Evolutionary conservation across 1,140 invertebrate species (phyloP).

Genomic region (Polypedilum vanderplanki): DNA sequence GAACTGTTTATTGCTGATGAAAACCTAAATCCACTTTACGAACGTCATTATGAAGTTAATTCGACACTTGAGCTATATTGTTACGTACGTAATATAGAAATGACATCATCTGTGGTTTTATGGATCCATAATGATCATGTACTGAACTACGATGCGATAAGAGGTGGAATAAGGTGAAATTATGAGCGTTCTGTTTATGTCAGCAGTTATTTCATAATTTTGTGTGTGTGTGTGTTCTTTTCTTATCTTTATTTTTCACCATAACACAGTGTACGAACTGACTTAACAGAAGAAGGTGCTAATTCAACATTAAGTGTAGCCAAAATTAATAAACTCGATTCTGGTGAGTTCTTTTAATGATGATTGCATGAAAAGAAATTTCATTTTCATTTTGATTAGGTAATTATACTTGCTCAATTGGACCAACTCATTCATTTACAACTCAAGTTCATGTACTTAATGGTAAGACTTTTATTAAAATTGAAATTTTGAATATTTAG

Average conservation of each 20-base stretch:
- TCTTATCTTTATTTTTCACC: neutral
- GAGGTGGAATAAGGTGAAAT: conserved; percentile 58
- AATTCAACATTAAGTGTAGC: conserved; percentile 31
- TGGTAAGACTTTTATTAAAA: conserved; percentile 30
- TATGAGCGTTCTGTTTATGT: neutral
- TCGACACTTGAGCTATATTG: conserved; percentile 60
- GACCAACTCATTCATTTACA: conserved; percentile 31
- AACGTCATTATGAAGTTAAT: conserved; percentile 62
- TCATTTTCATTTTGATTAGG: neutral
- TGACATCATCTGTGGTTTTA: conserved; percentile 52
- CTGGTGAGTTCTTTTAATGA: conserved; percentile 1
- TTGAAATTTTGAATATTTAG: no score
- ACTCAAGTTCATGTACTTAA: conserved; percentile 30
- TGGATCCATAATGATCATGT: conserved; percentile 58
- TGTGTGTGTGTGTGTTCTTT: neutral
- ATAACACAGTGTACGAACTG: conserved; percentile 27
- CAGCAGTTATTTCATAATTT: neutral
- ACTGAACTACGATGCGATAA: conserved; percentile 58
- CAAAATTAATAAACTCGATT: conserved; percentile 30
- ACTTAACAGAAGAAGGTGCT: conserved; percentile 31
- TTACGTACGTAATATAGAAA: conserved; percentile 55
- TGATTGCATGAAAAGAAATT: no score
- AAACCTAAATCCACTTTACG: conserved; percentile 51
- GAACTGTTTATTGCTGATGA: conserved; percentile 61
- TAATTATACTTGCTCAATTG: conserved; percentile 31